Evolutionary conservation across 2,113 vertebrate species (phyloP).

Genomic region (Thamnaconus septentrionalis): DNA sequence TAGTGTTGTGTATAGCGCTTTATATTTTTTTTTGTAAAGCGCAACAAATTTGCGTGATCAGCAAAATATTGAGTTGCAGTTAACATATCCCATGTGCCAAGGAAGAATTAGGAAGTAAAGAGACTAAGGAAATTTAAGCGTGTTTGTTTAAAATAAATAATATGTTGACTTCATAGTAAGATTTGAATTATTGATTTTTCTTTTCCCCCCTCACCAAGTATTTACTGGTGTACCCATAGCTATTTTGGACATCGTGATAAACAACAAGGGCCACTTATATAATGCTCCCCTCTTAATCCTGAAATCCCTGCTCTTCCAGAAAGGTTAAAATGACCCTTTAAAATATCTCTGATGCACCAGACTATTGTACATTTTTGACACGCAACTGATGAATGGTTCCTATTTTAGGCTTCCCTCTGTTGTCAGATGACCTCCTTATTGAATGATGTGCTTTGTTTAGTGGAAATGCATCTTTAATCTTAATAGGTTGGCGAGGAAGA

Average conservation of each 20-base stretch:
- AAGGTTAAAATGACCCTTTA: conserved; percentile 29
- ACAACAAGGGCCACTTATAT: conserved; percentile 32
- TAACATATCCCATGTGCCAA: too few species aligned
- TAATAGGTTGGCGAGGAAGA: conserved; percentile 2
- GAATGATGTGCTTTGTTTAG: conserved; percentile 50
- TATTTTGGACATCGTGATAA: conserved; percentile 13
- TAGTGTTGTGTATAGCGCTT: not conserved
- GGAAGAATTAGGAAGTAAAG: not conserved
- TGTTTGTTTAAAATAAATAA: not conserved
- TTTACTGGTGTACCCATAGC: too few species aligned
- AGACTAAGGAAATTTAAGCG: not conserved
- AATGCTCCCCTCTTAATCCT: conserved; percentile 46
- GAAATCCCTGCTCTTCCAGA: conserved; percentile 27
- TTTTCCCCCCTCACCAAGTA: not conserved
- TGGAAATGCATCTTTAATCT: conserved; percentile 23
- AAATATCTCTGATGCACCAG: conserved; percentile 40
- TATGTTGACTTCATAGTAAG: too few species aligned
- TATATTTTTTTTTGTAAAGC: not conserved
- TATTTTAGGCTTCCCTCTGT: not conserved
- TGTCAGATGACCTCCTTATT: conserved; percentile 32
- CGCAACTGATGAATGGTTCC: too few species aligned
- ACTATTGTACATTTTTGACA: not conserved
- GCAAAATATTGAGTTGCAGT: not conserved
- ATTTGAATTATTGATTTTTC: not conserved
- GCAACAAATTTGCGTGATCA: not conserved